Base-by-base conservation (phyloP, 2,797 vertebrate genomes). In the Parotocinclus haroldoi region DNA sequence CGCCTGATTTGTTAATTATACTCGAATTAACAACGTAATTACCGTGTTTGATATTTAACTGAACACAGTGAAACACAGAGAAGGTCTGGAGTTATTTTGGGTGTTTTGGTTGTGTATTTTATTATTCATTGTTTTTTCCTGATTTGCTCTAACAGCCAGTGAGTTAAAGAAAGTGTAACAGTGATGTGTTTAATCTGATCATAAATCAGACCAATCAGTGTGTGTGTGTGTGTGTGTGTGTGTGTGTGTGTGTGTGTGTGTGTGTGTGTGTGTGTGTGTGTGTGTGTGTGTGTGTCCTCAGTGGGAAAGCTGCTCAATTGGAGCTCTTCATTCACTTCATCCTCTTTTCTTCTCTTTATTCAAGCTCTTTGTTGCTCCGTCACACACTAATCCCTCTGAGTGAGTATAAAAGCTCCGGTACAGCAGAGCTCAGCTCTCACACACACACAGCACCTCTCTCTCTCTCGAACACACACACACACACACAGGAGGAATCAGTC, bases 131-230 rank as follows among this genome's bases (percentile, higher is more conserved):
- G 27, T 2, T 27, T 27, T 2, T 27, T 27, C 2, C 2, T 27
- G 27, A 2, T 27, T 27, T 5, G 5, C 2, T 27, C 27, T 1
- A 42, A 7, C 10, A 42, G 9, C 14, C 42, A 7, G 17, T 36
- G 57, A 3, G 36, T 44, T 45, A 36, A 46, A 59, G 42, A 58
- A 4, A 58, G 45, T 60, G 58, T 61, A 17, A 61, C 48, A 61
- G 37, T 49, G 27, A 61, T 61, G 58, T 61, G 93, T 92, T 92
- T 94, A 94, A 97, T 97, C 93, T 94, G 94, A 96, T 96, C 95
- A 94, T 94, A 94, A 95, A 95, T 93, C 45, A 93, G 93, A 88
- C 81, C 86, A 83, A 78, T 80, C 80, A 79, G 82, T 27, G 10
- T 37, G n/a, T 37, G 10, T 37, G 19, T 37, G 19, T 54, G 19